Percentiles rank a stretch among this genome's conserved stretches.
These are phyloP conservation scores for Cinclus cinclus DNA, from an alignment of 2,113 vertebrate genomes.

Conservation along the genomic window DNA sequence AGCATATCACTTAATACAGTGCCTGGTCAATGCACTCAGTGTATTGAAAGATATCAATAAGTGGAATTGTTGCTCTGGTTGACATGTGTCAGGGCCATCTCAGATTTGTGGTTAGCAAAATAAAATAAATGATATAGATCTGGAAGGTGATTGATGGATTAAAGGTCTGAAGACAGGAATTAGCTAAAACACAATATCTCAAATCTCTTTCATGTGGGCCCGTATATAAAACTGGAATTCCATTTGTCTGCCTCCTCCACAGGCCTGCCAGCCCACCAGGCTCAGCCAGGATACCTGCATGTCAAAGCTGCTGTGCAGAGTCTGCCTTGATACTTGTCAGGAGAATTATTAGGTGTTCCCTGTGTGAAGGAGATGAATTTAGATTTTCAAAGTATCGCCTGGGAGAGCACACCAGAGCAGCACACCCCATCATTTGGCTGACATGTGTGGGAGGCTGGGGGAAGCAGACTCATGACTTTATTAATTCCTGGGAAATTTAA, in stretches of 20 bases:
- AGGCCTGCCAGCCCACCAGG: background rate
- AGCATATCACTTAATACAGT: background rate
- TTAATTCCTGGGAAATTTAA: background rate
- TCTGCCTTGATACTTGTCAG: background rate
- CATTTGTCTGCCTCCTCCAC: background rate
- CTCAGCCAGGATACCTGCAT: background rate
- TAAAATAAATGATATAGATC: background rate
- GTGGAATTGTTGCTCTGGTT: background rate
- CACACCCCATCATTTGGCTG: background rate
- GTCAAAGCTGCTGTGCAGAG: background rate
- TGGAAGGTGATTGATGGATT: background rate
- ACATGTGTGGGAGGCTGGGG: background rate
- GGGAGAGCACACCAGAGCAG: background rate
- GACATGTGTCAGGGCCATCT: background rate
- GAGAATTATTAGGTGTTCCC: background rate
- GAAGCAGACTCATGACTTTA: background rate
- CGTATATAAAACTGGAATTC: background rate
- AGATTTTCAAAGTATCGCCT: background rate
- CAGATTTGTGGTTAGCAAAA: background rate
- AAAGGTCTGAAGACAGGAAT: background rate
- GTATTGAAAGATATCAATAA: background rate
- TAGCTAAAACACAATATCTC: background rate
- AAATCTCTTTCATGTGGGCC: background rate
- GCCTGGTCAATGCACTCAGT: background rate
- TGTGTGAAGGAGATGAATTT: background rate